These are phyloP conservation scores for Muscicapa striata DNA, from an alignment of 2,797 vertebrate genomes.

Conservation along the genomic window DNA sequence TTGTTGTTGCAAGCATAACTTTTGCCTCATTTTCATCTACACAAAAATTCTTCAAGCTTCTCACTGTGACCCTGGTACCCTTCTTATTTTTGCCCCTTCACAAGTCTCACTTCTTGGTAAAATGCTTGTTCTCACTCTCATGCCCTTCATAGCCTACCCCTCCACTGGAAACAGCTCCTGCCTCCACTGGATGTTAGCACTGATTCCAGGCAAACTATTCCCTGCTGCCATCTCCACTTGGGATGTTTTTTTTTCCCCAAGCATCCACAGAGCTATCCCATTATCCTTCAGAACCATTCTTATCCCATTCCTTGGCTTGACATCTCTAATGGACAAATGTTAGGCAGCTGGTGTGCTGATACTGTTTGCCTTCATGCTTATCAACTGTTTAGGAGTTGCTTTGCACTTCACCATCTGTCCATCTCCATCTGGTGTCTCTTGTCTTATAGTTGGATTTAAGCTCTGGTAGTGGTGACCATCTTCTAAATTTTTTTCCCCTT, in stretches of 20 bases:
- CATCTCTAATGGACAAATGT: slow-evolving; percentile 35
- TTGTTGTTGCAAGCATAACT: background rate
- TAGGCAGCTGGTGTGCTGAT: slow-evolving; percentile 49
- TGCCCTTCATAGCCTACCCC: background rate
- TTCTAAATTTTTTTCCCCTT: background rate
- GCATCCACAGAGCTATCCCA: background rate
- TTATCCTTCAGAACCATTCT: slow-evolving; percentile 11
- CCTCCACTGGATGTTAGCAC: background rate
- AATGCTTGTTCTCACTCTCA: background rate
- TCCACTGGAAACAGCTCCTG: background rate
- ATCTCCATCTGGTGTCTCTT: slow-evolving; percentile 58
- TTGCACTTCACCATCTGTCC: slow-evolving; percentile 57
- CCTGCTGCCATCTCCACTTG: background rate
- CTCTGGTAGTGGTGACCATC: background rate
- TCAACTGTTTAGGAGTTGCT: slow-evolving; percentile 47
- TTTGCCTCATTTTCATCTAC: background rate
- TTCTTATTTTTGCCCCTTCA: background rate
- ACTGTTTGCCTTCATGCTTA: slow-evolving; percentile 45
- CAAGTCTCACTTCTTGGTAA: background rate
- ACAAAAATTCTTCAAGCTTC: background rate
- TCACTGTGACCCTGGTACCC: background rate
- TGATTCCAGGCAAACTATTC: background rate
- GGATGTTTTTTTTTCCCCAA: background rate
- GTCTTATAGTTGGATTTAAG: background rate
- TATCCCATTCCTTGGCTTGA: slow-evolving; percentile 3